Base-by-base conservation (phyloP, 2,888 invertebrate genomes). In the Thera obeliscata region DNA sequence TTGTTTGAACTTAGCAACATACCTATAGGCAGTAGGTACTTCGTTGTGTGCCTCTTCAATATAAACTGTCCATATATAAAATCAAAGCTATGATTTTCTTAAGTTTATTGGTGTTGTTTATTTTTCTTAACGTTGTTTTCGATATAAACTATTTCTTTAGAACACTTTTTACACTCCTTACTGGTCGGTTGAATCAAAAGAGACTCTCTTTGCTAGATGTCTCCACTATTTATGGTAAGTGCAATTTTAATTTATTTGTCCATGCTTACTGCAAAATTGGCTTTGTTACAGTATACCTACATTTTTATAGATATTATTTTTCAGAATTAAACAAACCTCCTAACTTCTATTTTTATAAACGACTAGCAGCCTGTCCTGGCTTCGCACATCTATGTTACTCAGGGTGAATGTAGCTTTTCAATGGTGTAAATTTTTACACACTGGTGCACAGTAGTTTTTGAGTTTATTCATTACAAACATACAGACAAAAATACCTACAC, bases 101-200 rank as follows among this genome's bases (percentile, higher is more conserved):
- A 9, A 81, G 69, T 65, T 46, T 81, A 62, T 62, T 81, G 50
- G 54, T 76, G 54, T 33, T 80, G 66, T 78, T 89, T 72, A 79
- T 96, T 67, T 76, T 95, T 43, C 82, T 96, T 6, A 95, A 96
- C 80, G 88, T 94, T 60, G 83, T 95, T 65, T 93, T 96, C 78
- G 97, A 97, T 87, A 87, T 97, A 55, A 96, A 96, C 85, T 97
- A 97, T 85, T 95, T 97, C 81, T 82, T 96, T 73, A 94, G 97
- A 78, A 95, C 96, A 84, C 91, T 95, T 75, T 89, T 96, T 75
- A 95, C 95, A 74, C 95, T 96, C 57, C 77, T 96, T 73, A 89
- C 95, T 73, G 96, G 96, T 41, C 93, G 95, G 70, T 93, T 95
- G 69, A 95, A 95, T 81, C 95, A 96, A 87, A 94, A 94, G 68